Conservation (phyloP, 2,888 invertebrate species). For the Hermaeophaga mercurialis region DNA sequence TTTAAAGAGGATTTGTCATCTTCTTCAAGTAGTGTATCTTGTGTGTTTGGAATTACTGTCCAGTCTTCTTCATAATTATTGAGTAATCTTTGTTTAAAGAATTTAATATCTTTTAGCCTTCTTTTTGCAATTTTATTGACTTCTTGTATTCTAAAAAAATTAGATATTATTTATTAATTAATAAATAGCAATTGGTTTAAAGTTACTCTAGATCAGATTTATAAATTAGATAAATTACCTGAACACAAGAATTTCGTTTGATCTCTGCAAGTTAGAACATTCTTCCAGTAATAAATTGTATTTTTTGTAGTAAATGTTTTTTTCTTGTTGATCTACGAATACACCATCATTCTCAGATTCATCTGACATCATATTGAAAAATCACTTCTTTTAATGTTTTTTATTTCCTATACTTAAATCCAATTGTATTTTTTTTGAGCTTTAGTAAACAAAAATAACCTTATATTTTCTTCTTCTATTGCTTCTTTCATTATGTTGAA, state of each 20-base stretch:
- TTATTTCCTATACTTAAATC: no score
- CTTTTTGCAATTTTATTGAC: slow-evolving; percentile 72
- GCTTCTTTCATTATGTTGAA: no score
- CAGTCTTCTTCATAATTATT: slow-evolving; percentile 74
- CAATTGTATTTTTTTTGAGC: no score
- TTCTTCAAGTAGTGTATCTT: slow-evolving; percentile 57
- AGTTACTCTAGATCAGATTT: slow-evolving; percentile 26
- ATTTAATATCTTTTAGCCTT: slow-evolving; percentile 70
- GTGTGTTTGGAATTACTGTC: slow-evolving; percentile 53
- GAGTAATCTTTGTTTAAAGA: slow-evolving; percentile 69
- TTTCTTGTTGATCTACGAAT: slow-evolving; percentile 60
- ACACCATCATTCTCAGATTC: slow-evolving; percentile 65
- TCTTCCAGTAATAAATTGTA: slow-evolving; percentile 74
- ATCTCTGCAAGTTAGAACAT: slow-evolving; percentile 77
- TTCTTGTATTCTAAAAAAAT: slow-evolving; percentile 66
- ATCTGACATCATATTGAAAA: slow-evolving; percentile 62
- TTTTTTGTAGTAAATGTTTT: slow-evolving; percentile 74
- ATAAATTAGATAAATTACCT: slow-evolving; percentile 60
- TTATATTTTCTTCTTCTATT: no score
- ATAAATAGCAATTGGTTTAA: slow-evolving; percentile 1
- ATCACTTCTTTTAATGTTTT: no score
- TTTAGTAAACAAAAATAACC: no score
- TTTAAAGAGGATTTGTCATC: slow-evolving; percentile 58
- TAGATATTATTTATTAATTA: slow-evolving; percentile 3
- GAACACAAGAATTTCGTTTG: slow-evolving; percentile 75